Base-by-base conservation (phyloP, 2,888 invertebrate genomes). In the Liodrosophila aerea region DNA sequence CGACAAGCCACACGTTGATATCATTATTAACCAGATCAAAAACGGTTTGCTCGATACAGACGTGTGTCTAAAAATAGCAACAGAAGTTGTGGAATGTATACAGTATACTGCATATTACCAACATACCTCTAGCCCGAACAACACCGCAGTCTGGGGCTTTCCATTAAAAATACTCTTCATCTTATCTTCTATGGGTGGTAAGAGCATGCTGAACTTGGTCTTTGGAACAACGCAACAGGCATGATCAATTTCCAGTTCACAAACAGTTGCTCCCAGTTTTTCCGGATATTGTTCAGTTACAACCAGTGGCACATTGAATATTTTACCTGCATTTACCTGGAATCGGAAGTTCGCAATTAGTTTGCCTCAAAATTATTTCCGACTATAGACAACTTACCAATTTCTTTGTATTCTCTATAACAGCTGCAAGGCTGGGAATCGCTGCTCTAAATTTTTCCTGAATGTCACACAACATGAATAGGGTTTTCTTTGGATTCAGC, bases 1-100 rank as follows among this genome's bases (percentile, higher is more conserved):
- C 96, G 7, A 95, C 91, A 0, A 95, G 91, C 85, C 95, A 95
- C 0, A 96, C 96, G 73, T 92, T 91, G 41, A 91, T 91, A 27
- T 92, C 91, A 0, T 66, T 72, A 0, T 89, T 86, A 33, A 94
- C 86, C 1, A 95, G 88, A 87, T 96, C 95, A 46, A 95, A 92
- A 0, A 94, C 94, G 0, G 96, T 95, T 86, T 95, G 94, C 81
- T 95, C 95, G 5, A 96, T 91, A 85, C 96, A 96, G 0, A 94
- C 93, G 72, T 96, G 96, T 0, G 94, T 91, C 93, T 96, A 7
- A 5, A 0, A n/a, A 4, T 13, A 8, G 12, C 9, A 9, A 13
- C 15, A 45, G 15, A 15, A 7, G 27, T 13, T 9, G 4, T 7
- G 8, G 0, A 7, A 1, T 7, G 22, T 5, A 22, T 7, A 15